phyloP scores from a whole-genome alignment of 1,140 invertebrate genomes.

The Heliconius melpomene region DNA sequence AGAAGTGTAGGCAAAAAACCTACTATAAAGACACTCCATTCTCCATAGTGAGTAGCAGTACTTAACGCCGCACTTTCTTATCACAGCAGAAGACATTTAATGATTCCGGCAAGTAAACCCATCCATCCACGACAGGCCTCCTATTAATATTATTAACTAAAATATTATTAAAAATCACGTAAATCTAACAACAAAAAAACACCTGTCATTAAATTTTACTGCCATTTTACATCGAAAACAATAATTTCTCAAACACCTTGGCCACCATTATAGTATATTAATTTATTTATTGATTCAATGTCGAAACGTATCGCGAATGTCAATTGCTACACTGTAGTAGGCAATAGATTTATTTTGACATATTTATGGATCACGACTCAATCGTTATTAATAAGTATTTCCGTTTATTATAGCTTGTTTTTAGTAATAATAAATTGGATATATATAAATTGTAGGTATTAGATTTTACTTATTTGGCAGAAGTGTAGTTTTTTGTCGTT shows the following conservation, averaged over 20 bases:
- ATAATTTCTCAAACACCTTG: conserved; percentile 4
- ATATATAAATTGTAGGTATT: not conserved
- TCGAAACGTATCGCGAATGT: conserved; percentile 46
- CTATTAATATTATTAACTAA: no score
- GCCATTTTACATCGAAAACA: not conserved
- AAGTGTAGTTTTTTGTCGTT: not conserved
- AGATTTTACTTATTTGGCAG: not conserved
- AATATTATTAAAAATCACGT: not conserved
- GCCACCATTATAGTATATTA: not conserved
- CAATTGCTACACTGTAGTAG: conserved; percentile 45
- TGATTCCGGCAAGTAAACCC: no score
- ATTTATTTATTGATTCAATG: conserved; percentile 44
- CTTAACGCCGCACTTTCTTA: no score
- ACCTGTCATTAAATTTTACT: not conserved
- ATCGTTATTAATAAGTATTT: conserved; percentile 41
- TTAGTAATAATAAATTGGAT: conserved; percentile 7
- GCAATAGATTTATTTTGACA: conserved; percentile 47
- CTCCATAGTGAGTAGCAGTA: no score
- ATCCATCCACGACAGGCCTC: no score
- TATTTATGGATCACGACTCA: conserved; percentile 45
- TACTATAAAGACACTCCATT: no score
- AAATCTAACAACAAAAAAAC: not conserved
- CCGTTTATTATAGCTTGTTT: conserved; percentile 20
- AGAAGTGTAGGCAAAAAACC: no score
- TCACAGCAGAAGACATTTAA: no score